Conservation (phyloP, 2,797 vertebrate genomes). For the Cossypha polioptera region DNA sequence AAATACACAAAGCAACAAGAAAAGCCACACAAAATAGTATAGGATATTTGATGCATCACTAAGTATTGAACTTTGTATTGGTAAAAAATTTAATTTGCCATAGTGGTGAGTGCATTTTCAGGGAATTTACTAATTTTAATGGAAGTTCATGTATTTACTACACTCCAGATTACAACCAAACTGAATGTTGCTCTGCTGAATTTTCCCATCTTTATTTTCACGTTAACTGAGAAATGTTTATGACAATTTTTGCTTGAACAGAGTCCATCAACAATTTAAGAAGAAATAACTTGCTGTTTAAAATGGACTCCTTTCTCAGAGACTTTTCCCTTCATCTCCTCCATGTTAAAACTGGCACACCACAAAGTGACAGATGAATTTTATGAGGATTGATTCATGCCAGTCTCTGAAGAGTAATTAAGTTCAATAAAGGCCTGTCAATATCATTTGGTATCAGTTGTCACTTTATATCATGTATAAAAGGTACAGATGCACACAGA, state of each 20-base stretch:
- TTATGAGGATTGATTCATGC: slow-evolving; percentile 32
- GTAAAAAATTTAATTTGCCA: not conserved
- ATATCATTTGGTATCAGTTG: slow-evolving; percentile 39
- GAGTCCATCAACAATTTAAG: not conserved
- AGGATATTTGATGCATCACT: not conserved
- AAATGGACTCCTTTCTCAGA: not conserved
- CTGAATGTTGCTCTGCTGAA: rapidly evolving
- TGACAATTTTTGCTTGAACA: not conserved
- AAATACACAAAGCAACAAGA: not conserved
- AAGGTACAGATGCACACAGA: not conserved
- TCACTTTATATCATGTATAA: slow-evolving; percentile 13
- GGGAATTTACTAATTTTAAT: not conserved
- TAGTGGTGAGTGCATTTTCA: rapidly evolving
- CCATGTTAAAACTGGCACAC: not conserved
- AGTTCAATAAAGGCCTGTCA: slow-evolving; percentile 31
- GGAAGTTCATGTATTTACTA: not conserved
- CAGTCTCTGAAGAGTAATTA: slow-evolving; percentile 48
- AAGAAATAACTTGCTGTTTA: not conserved
- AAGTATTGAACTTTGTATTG: rapidly evolving
- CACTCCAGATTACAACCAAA: not conserved
- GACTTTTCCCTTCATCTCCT: not conserved
- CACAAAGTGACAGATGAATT: not conserved
- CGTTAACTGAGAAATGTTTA: not conserved
- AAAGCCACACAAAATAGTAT: rapidly evolving
- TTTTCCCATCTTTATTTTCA: not conserved